Conservation (phyloP, 2,797 vertebrate species). For the Sebastes diaconus region DNA sequence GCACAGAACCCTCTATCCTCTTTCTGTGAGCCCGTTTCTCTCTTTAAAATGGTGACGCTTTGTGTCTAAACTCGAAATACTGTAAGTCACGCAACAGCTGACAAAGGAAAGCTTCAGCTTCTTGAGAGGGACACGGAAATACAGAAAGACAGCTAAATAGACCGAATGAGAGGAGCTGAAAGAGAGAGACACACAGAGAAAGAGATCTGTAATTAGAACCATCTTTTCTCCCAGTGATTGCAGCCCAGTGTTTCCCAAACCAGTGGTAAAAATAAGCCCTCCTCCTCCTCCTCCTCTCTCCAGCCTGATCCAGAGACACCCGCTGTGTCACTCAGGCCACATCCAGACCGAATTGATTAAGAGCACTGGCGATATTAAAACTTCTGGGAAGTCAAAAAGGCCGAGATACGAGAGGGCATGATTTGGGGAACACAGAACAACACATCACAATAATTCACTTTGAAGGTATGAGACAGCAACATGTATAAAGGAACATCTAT, state of each 20-base stretch:
- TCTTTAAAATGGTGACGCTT: neutral
- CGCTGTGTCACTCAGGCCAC: constrained; percentile 81
- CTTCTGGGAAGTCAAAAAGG: constrained; percentile 71
- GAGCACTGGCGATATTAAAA: constrained; percentile 71
- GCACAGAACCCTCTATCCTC: constrained; percentile 14
- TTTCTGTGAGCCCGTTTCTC: constrained; percentile 10
- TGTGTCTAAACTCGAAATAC: neutral
- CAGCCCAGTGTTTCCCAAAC: constrained; percentile 77
- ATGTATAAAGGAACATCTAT: constrained; percentile 4
- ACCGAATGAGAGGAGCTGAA: constrained; percentile 18
- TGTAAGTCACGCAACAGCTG: neutral
- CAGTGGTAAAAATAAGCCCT: constrained; percentile 77
- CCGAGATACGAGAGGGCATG: constrained; percentile 63
- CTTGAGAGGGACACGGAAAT: neutral
- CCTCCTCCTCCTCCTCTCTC: constrained; percentile 56
- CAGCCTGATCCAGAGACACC: constrained; percentile 80
- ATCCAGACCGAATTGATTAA: constrained; percentile 79
- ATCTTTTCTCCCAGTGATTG: constrained; percentile 77
- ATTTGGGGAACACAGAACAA: constrained; percentile 40
- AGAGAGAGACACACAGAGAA: constrained; percentile 8
- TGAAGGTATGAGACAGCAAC: neutral
- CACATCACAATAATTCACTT: constrained; percentile 25
- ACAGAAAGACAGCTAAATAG: constrained; percentile 1
- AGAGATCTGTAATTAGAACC: constrained; percentile 86
- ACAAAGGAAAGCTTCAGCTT: neutral